Evolutionary conservation across 2,888 invertebrate genomes (phyloP), one percentile per base, ranked within the genome.

Genomic region (Philereme transversata): DNA sequence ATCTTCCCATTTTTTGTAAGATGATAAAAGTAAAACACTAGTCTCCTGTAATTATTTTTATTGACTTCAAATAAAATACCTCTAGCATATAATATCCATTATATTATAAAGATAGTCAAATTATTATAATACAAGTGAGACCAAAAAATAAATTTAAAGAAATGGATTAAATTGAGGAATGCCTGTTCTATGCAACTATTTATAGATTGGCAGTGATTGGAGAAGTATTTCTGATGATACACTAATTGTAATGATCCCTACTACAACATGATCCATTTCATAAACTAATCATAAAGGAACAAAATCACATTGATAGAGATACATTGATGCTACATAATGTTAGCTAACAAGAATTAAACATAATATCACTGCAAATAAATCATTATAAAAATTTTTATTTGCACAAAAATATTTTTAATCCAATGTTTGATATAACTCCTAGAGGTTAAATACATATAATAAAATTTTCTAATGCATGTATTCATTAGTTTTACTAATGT

Each of bases 71-170:
- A 81, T 88, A 88, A 86, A 83, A 87, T 82, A 87, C 83, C 78
- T 88, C 84, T 88, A 87, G 82, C 78, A 86, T 88, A 88, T 77
- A 86, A 86, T 87, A 82, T 88, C 85, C 77, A 79, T 84, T 82
- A 83, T 86, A 11, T 11, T 46, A 84, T 81, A 82, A 86, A 85
- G 84, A 84, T 87, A 88, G 79, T 87, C 82, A 88, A 88, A 88
- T 86, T 86, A 90, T 88, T 73, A 83, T 89, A 90, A 84, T 88
- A 90, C 85, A 88, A 86, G 79, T 90, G 90, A 90, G 90, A 90
- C 90, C 89, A 89, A 70, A 89, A 70, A 76, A 80, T 84, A 81
- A 80, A 79, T 80, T 84, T 77, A 75, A 77, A 79, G 81, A 87
- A 87, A 88, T 87, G 86, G 84, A 84, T 83, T 83, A 4, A 78